phyloP scores from a whole-genome alignment of 2,113 vertebrate species.

The Zosterops lateralis region DNA sequence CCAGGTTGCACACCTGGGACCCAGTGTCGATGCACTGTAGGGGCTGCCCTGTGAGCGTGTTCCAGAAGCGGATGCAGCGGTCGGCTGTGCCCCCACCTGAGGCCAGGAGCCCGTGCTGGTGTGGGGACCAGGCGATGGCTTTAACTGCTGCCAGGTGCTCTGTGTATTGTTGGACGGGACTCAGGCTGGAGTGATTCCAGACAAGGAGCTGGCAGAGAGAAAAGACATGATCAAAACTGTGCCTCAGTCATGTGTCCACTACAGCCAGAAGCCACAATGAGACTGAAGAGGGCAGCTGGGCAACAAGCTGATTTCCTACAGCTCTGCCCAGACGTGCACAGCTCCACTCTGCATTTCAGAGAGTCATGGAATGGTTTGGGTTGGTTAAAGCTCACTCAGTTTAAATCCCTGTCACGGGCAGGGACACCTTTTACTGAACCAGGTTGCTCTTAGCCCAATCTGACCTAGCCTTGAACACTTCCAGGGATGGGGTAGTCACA shows the following conservation, averaged over 20 bases:
- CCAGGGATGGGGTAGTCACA: background rate
- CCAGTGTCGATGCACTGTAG: slow-evolving; percentile 96
- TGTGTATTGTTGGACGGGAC: slow-evolving; percentile 94
- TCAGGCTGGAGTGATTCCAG: slow-evolving; percentile 95
- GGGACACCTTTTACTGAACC: background rate
- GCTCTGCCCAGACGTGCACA: background rate
- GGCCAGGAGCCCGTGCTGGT: slow-evolving; percentile 93
- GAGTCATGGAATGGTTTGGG: background rate
- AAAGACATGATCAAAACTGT: background rate
- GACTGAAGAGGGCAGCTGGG: rapidly evolving
- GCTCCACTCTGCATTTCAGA: background rate
- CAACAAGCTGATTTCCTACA: background rate
- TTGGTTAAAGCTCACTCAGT: background rate
- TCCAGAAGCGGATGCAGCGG: slow-evolving; percentile 99
- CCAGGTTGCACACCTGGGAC: slow-evolving; percentile 97
- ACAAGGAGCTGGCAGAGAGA: slow-evolving; percentile 84
- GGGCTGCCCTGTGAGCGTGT: slow-evolving; percentile 94
- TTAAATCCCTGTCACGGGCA: background rate
- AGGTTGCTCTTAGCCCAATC: background rate
- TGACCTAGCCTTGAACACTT: background rate
- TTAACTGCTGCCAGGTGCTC: slow-evolving; percentile 97
- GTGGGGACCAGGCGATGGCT: slow-evolving; percentile 97
- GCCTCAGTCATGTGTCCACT: background rate
- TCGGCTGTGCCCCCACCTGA: slow-evolving; percentile 93
- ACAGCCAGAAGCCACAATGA: background rate